Conservation (phyloP, 1,140 invertebrate species). For the Hyles euphorbiae region DNA sequence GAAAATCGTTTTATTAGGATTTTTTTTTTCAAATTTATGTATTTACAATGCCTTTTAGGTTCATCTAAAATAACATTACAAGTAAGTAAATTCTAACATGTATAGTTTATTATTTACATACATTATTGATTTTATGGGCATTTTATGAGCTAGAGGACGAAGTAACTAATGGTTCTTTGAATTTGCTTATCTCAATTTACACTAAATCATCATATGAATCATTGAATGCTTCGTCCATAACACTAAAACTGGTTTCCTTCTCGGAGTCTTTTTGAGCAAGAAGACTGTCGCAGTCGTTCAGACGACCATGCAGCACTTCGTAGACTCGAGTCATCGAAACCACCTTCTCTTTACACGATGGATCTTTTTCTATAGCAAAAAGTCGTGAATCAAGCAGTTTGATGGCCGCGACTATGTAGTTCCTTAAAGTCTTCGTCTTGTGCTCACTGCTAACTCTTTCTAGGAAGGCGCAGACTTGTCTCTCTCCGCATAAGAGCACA, state of each 20-base stretch:
- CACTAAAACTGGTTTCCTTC: slow-evolving; percentile 39
- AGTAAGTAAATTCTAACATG: too few relatives aligned
- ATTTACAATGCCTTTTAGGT: too few relatives aligned
- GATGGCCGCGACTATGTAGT: slow-evolving; percentile 71
- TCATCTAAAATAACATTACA: too few relatives aligned
- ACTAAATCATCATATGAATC: slow-evolving; percentile 54
- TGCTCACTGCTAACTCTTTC: slow-evolving; percentile 68
- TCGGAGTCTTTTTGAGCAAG: slow-evolving; percentile 59
- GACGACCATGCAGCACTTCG: slow-evolving; percentile 60
- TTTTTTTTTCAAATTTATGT: too few relatives aligned
- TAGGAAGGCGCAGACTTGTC: slow-evolving; percentile 69
- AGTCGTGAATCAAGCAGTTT: slow-evolving; percentile 70
- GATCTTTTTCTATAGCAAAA: slow-evolving; percentile 71
- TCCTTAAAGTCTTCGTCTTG: slow-evolving; percentile 69
- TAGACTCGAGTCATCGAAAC: slow-evolving; percentile 70
- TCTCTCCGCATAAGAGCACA: slow-evolving; percentile 66
- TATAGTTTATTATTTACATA: background rate
- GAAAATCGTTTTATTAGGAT: too few relatives aligned
- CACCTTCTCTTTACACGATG: slow-evolving; percentile 70
- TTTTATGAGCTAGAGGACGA: background rate
- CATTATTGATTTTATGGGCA: background rate
- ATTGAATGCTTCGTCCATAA: slow-evolving; percentile 51
- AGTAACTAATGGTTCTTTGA: too few relatives aligned
- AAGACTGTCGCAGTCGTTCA: slow-evolving; percentile 65
- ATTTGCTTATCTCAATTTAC: slow-evolving; percentile 22